Evolutionary conservation across 2,113 vertebrate species (phyloP).

Genomic region (Xiphophorus hellerii): DNA sequence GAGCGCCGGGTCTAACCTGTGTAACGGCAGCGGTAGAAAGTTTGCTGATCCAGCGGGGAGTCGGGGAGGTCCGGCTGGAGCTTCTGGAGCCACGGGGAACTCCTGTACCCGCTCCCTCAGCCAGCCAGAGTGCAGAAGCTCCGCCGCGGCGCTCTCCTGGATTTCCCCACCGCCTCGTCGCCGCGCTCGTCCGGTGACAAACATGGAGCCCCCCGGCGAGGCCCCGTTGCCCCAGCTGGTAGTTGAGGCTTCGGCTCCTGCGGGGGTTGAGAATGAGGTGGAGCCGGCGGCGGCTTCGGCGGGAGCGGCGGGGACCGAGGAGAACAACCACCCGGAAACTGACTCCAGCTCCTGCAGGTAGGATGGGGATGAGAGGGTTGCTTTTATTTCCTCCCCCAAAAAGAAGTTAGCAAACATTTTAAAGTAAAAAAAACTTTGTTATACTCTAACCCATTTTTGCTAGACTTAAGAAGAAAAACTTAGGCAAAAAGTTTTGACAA

Average conservation of each 20-base stretch:
- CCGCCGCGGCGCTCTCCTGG: conserved; percentile 86
- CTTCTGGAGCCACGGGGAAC: conserved; percentile 63
- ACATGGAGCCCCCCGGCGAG: conserved; percentile 75
- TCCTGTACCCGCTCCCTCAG: conserved; percentile 85
- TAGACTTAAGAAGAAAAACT: not conserved
- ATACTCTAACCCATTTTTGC: not conserved
- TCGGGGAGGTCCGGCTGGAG: conserved; percentile 57
- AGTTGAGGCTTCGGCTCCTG: conserved; percentile 43
- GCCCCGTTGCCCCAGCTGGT: conserved; percentile 45
- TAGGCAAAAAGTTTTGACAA: conserved; percentile 14
- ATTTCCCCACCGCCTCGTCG: conserved; percentile 80
- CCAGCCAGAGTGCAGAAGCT: conserved; percentile 90
- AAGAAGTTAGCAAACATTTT: not conserved
- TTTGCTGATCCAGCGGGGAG: conserved; percentile 83
- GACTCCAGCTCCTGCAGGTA: conserved; percentile 97
- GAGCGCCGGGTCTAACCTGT: conserved; percentile 75
- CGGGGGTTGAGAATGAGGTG: conserved; percentile 48
- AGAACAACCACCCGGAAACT: conserved; percentile 82
- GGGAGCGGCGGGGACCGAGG: conserved; percentile 79
- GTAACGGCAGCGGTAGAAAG: conserved; percentile 81
- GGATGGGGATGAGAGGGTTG: not conserved
- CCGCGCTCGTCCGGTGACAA: conserved; percentile 81
- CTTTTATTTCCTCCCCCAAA: not conserved
- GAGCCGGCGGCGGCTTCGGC: conserved; percentile 60
- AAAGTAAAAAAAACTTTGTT: not conserved